A percentile compares a stretch with the other conserved stretches of the same genome.
Evolutionary conservation across 1,140 invertebrate genomes (phyloP).

Genomic region (Lordiphosa clarofinis): DNA sequence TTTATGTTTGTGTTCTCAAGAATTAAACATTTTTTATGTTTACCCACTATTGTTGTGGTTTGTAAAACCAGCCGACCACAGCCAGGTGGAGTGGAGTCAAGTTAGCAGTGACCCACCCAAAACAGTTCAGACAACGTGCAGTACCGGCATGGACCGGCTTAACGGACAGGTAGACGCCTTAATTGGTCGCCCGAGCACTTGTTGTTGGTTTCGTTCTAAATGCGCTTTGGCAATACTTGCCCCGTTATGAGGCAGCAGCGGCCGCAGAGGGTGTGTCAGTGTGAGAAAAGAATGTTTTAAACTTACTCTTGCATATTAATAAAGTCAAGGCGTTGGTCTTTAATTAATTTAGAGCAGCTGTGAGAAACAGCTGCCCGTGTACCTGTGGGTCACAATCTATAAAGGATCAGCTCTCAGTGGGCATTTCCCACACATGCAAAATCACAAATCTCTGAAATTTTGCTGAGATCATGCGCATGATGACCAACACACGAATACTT

Average conservation of each 20-base stretch:
- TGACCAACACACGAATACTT: conserved; percentile 14
- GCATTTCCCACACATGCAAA: conserved; percentile 9
- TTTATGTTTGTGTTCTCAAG: conserved; percentile 58
- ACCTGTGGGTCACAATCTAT: conserved; percentile 13
- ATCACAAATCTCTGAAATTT: conserved; percentile 11
- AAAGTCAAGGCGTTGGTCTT: conserved; percentile 3
- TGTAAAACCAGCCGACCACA: conserved; percentile 47
- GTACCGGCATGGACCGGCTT: conserved; percentile 37
- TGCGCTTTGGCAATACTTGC: conserved; percentile 53
- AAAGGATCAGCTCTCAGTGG: conserved; percentile 20
- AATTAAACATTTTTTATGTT: conserved; percentile 58
- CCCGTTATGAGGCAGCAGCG: conserved; percentile 28
- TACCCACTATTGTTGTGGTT: conserved; percentile 33
- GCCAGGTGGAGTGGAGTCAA: conserved; percentile 14
- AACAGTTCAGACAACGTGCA: conserved; percentile 57
- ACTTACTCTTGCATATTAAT: conserved; percentile 1
- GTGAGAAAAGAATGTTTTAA: conserved; percentile 28
- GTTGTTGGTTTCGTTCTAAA: conserved; percentile 22
- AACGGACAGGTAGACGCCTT: conserved; percentile 60
- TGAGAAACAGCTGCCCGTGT: conserved; percentile 18
- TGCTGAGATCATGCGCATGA: conserved; percentile 5
- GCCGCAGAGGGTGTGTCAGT: conserved; percentile 24
- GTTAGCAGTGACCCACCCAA: conserved; percentile 56
- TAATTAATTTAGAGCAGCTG: conserved; percentile 21
- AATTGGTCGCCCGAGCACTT: conserved; percentile 27